phyloP scores from a whole-genome alignment of 2,888 invertebrate genomes.

The Coenonympha arcania region DNA sequence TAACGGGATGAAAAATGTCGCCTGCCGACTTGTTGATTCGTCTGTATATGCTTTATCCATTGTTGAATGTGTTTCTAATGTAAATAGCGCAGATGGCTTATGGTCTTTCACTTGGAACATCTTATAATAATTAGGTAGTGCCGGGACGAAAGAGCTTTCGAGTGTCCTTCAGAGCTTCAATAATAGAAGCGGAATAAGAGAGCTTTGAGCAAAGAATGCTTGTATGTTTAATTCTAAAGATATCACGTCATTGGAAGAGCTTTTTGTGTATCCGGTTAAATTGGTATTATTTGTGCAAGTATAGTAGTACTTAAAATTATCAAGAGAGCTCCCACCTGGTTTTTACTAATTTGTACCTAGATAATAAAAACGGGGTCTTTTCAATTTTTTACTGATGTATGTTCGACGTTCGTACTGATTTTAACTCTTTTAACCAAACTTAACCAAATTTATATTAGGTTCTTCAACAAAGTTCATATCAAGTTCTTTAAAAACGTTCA shows the following conservation, averaged over 20 bases:
- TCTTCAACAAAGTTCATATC: too few species aligned
- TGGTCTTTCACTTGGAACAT: constrained; percentile 43
- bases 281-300: constrained; percentile 17
- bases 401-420: too few species aligned
- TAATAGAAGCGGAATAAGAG: constrained; percentile 61
- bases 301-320: constrained; percentile 8
- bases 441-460: too few species aligned
- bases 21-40: background rate
- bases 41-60: constrained; percentile 19
- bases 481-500: too few species aligned
- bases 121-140: constrained; percentile 66
- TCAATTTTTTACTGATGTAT: background rate
- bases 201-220: constrained; percentile 46
- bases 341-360: background rate
- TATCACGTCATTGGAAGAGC: constrained; percentile 46
- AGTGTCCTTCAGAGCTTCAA: constrained; percentile 63
- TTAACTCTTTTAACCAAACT: too few species aligned
- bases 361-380: background rate
- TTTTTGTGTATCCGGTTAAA: constrained; percentile 56
- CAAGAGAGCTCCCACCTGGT: constrained; percentile 18
- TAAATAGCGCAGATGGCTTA: constrained; percentile 57
- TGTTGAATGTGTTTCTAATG: constrained; percentile 61
- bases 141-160: constrained; percentile 54
- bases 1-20: too few species aligned
- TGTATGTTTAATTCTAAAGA: constrained; percentile 52